Evolutionary conservation across 1,140 invertebrate genomes (phyloP), one percentile per base, ranked within the genome.

Genomic region (Trichogramma pretiosum): DNA sequence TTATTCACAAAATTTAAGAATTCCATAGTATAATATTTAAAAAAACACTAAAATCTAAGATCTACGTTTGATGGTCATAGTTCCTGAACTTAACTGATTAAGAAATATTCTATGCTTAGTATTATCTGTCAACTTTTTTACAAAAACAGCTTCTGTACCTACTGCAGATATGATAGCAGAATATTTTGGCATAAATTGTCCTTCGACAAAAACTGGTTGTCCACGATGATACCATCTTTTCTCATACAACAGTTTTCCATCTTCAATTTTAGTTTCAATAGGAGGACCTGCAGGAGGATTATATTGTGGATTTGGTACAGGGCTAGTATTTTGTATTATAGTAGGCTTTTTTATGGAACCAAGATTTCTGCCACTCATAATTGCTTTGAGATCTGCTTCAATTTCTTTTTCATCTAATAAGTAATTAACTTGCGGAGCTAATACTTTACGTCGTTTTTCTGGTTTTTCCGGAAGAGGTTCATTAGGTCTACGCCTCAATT

Each of bases 191-290:
- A 83, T 72, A 59, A 93, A 89, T 56, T 87, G 84, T 22, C 88
- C 89, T 69, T 93, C 92, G 5, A 95, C 84, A 70, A 86, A 92
- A 21, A 96, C 83, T 50, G 87, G 83, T 70, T 95, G 91, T 3
- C 93, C 93, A 48, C 92, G 78, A 65, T 94, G 90, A 71, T 36
- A 85, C 93, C 92, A 97, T 69, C 89, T 78, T 57, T 89, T 82
- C 70, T 97, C 92, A 74, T 91, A 96, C 57, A 89, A 77, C 35
- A 97, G 72, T 75, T 94, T 93, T 42, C 93, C 92, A 75, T 95
- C 91, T 73, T 95, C 92, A 57, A 96, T 92, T 57, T 84, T 80
- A 13, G 87, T 87, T 59, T 93, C 90, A 22, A 79, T 74, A 21
- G 77, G 64, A 43, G 76, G 62, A n/a, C n/a, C n/a, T n/a, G n/a